Base-by-base conservation (phyloP, 2,888 invertebrate genomes). In the Caenorhabditis uteleia region DNA sequence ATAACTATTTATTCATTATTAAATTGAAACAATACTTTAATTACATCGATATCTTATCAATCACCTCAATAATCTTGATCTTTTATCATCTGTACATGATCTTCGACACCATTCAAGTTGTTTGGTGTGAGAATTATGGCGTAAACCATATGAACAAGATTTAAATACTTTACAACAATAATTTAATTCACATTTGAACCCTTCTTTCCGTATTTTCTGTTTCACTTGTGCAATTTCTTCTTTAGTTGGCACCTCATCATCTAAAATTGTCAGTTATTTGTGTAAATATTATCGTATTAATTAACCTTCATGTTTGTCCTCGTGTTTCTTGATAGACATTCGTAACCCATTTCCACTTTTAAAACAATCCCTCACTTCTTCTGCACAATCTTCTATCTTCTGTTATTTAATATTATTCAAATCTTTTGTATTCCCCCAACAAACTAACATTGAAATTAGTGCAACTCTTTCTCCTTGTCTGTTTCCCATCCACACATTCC, bases 41-140 rank as follows among this genome's bases (percentile, higher is more conserved):
- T n/a, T n/a, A n/a, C n/a, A n/a, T n/a, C n/a, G n/a, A n/a, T n/a
- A n/a, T n/a, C n/a, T n/a, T n/a, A n/a, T n/a, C n/a, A 36, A 36
- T 18, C 2, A 36, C 20, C n/a, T 20, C 4, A 36, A 16, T 20
- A 36, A 36, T 25, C 40, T 23, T 10, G 40, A 21, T 23, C 40
- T 16, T 18, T 36, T 36, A n/a, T 44, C 31, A 29, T 7, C 10
- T 23, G 6, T 25, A 33, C 80, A 80, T 18, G 78, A 74, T 33
- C 71, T 64, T 23, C 59, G 58, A 55, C 80, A 80, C 78, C 78
- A 80, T 46, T 81, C 74, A 27, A 79, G 45, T 34, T 64, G 68
- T 38, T 68, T 69, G 18, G 68, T 75, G 23, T 46, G 56, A 1
- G 71, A 67, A 33, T 77, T 75, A 39, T 77, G 76, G 34, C 71